Base-by-base conservation (phyloP, 2,888 invertebrate genomes). In the Clusia tigrina region DNA sequence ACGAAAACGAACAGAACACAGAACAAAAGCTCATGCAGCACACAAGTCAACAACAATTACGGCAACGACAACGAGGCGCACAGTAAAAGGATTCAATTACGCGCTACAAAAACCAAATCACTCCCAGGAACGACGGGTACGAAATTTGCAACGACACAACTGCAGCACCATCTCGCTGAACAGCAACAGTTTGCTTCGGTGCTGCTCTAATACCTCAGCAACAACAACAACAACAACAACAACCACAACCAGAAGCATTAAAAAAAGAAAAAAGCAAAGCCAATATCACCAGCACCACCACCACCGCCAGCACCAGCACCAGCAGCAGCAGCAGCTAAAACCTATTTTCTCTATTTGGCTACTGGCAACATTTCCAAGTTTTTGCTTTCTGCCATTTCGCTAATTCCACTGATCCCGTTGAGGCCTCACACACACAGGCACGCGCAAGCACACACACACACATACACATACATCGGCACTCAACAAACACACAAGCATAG, bases 211-310 rank as follows among this genome's bases (percentile, higher is more conserved):
- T n/a, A n/a, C n/a, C n/a, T n/a, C n/a, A n/a, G 23, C 32, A 18
- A 18, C 54, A 18, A 53, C 42, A 58, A 51, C 18, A 54, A 63
- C 63, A 66, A 60, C 68, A 67, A 66, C 64, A 69, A 58, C 53
- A 59, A 42, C 42, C 42, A 32, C 32, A 32, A 54, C 24, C 48
- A 58, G 60, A 38, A 52, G 46, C 37, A 57, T 18, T 15, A 53
- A 32, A 6, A 42, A 6, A 42, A 42, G n/a, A 42, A 15, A 6
- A 42, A 42, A 52, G 54, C 25, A 32, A 58, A 48, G 24, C 48
- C 58, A 53, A 26, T 24, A 48, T 23, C 42, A 53, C 24, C 38
- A 46, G 17, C 55, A 2, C 22, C 38, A 32, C 15, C 64, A 54
- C 25, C 60, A 60, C 22, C 62, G 63, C 23, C 60, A 53, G 23